Conservation (phyloP, 2,797 vertebrate species). For the Clarias pachynema region DNA sequence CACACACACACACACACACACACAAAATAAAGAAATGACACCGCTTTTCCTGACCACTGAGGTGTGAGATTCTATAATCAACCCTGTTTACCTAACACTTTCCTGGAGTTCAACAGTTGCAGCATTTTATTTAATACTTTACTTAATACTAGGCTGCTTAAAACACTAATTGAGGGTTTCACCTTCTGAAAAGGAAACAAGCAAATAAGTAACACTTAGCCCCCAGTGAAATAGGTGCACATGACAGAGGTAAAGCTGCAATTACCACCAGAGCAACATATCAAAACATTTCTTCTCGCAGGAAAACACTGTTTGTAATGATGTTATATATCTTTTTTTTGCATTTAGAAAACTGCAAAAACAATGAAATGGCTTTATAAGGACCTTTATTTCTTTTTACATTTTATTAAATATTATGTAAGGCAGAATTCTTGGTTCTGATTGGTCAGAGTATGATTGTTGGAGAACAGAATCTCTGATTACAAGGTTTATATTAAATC, state of each 20-base stretch:
- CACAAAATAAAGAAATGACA: not conserved
- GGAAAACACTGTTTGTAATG: not conserved
- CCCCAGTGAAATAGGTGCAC: not conserved
- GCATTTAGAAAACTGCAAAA: not conserved
- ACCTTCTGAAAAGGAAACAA: conserved; percentile 31
- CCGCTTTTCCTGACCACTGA: conserved; percentile 2
- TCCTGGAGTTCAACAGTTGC: conserved; percentile 15
- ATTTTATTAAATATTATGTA: not conserved
- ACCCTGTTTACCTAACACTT: conserved; percentile 33
- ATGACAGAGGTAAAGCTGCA: conserved; percentile 24
- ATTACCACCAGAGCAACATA: conserved; percentile 17
- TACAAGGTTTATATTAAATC: not conserved
- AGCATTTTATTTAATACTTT: conserved; percentile 41
- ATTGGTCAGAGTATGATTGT: not conserved
- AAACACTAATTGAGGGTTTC: conserved; percentile 37
- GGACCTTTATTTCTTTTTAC: not conserved
- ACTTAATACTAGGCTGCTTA: conserved; percentile 37
- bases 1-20: not conserved
- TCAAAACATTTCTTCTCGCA: not conserved
- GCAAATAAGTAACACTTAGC: conserved; percentile 43
- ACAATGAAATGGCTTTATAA: not conserved
- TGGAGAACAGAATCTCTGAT: not conserved
- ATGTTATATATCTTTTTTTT: not conserved
- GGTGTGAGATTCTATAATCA: conserved; percentile 50
- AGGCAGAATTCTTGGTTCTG: not conserved